Conservation (phyloP, 1,140 invertebrate species). For the Listronotus bonariensis region DNA sequence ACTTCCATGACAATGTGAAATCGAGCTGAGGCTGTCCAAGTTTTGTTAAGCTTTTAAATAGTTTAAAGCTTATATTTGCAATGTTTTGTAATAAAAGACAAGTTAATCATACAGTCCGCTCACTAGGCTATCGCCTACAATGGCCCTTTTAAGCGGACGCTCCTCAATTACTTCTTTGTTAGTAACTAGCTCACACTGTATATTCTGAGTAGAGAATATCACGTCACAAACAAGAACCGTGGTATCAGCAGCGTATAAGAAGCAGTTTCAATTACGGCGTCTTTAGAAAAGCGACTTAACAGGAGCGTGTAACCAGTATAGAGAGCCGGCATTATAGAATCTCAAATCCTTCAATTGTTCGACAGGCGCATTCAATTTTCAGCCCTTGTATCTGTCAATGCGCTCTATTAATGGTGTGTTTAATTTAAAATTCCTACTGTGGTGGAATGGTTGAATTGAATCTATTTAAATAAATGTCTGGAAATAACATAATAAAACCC, state of each 20-base stretch:
- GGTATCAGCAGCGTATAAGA: constrained; percentile 14
- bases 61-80: no score
- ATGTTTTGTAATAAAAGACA: no score
- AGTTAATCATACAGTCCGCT: no score
- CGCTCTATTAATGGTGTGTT: constrained; percentile 28
- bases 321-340: constrained; percentile 30
- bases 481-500: no score
- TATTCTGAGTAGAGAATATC: neutral
- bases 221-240: constrained; percentile 9
- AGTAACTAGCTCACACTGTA: no score
- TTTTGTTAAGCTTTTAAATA: no score
- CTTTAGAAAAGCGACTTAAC: constrained; percentile 33
- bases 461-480: no score
- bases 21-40: no score
- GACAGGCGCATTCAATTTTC: constrained; percentile 32
- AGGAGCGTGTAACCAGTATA: constrained; percentile 25
- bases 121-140: no score
- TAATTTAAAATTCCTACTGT: constrained; percentile 29
- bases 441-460: neutral
- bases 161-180: no score
- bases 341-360: constrained; percentile 36
- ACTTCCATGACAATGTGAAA: no score
- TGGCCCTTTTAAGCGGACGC: no score
- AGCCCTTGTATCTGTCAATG: constrained; percentile 36
- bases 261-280: constrained; percentile 36